Evolutionary conservation across 2,113 vertebrate species (phyloP).

Genomic region (Crotophaga sulcirostris): DNA sequence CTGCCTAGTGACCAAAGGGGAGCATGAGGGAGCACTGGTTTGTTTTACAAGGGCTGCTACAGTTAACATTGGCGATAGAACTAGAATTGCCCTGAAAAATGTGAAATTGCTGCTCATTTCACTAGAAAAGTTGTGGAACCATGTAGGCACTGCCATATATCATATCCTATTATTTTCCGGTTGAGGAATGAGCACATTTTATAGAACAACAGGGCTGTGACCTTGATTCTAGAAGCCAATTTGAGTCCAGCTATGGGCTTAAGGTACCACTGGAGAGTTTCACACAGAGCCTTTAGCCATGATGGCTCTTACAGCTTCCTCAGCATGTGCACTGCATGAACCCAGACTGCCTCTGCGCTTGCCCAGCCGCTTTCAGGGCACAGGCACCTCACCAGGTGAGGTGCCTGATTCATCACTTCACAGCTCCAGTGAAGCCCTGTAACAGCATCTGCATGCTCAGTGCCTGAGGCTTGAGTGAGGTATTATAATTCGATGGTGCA

Average conservation of each 20-base stretch:
- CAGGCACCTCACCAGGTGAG: background rate
- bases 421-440: background rate
- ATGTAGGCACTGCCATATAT: background rate
- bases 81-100: background rate
- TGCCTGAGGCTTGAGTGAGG: background rate
- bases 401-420: background rate
- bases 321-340: background rate
- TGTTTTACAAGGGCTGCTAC: background rate
- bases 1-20: background rate
- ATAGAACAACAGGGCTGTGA: background rate
- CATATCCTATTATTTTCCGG: background rate
- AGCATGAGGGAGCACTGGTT: background rate
- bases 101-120: background rate
- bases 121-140: background rate
- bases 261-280: background rate
- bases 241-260: background rate
- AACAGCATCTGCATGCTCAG: background rate
- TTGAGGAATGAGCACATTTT: background rate
- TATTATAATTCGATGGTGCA: background rate
- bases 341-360: background rate
- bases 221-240: background rate
- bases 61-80: background rate
- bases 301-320: background rate
- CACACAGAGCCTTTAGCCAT: background rate
- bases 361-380: fast-evolving